A percentile compares a stretch with the other conserved stretches of the same genome.
Conservation (phyloP, 2,888 invertebrate species). For the Mythimna albipuncta region DNA sequence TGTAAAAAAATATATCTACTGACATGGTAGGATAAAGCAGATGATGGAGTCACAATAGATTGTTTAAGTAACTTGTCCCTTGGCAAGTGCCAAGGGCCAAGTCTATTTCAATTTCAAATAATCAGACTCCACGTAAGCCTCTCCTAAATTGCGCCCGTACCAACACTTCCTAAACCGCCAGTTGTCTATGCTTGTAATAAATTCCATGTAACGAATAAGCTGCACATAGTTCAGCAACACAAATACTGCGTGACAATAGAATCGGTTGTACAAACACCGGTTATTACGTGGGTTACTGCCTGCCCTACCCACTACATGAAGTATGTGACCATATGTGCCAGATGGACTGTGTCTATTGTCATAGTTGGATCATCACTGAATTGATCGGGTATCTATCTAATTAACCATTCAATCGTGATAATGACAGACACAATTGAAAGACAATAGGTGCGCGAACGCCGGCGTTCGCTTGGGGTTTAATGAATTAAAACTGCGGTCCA, state of each 20-base stretch:
- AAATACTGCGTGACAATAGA: constrained; percentile 48
- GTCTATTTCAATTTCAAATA: too few relatives aligned
- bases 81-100: too few relatives aligned
- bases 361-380: constrained; percentile 25
- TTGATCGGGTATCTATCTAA: constrained; percentile 42
- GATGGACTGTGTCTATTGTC: constrained; percentile 42
- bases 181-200: constrained; percentile 30
- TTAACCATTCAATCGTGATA: too few relatives aligned
- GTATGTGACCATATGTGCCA: constrained; percentile 48
- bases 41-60: too few relatives aligned
- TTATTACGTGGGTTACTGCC: constrained; percentile 56
- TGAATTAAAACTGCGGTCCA: constrained; percentile 22
- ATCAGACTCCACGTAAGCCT: not conserved
- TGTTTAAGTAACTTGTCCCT: too few relatives aligned
- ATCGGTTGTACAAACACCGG: constrained; percentile 48
- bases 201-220: constrained; percentile 31
- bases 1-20: too few relatives aligned
- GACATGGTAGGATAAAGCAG: too few relatives aligned
- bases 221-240: constrained; percentile 40
- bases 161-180: not conserved
- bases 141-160: constrained; percentile 6
- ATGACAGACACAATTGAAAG: too few relatives aligned
- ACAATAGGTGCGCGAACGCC: too few relatives aligned
- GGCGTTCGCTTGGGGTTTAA: too few relatives aligned
- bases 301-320: constrained; percentile 38